Evolutionary conservation across 2,797 vertebrate species (phyloP).

Genomic region (Cynopterus sphinx): DNA sequence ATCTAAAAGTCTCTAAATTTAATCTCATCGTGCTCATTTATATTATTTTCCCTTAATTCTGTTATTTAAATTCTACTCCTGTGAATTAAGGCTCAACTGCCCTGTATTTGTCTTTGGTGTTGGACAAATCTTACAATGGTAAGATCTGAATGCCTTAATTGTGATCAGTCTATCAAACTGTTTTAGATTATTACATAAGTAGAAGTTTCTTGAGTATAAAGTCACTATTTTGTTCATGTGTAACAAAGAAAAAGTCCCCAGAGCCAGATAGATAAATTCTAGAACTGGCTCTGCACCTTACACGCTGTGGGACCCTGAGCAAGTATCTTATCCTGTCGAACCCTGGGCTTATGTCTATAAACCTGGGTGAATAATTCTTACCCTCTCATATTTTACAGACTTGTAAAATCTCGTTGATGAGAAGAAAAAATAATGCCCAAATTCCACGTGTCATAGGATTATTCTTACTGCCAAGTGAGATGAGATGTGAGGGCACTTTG

Average conservation of each 20-base stretch:
- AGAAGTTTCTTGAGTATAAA: not conserved
- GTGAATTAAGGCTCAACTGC: not conserved
- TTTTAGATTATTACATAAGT: not conserved
- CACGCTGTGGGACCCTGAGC: accelerated
- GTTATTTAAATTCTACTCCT: not conserved
- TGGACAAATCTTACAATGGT: not conserved
- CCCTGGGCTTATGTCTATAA: not conserved
- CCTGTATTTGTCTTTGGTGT: not conserved
- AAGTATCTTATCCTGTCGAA: not conserved
- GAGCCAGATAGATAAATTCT: not conserved
- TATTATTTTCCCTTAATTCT: not conserved
- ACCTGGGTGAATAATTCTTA: not conserved
- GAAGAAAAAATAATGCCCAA: not conserved
- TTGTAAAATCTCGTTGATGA: slow-evolving; percentile 53
- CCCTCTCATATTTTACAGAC: not conserved
- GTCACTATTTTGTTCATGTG: not conserved
- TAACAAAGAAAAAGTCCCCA: not conserved
- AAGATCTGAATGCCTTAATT: not conserved
- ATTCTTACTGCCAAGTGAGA: slow-evolving; percentile 48
- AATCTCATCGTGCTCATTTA: not conserved
- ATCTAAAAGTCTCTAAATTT: slow-evolving; percentile 8
- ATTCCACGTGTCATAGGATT: not conserved
- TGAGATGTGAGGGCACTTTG: not conserved
- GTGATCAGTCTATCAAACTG: not conserved
- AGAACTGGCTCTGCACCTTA: not conserved